Conservation (phyloP, 2,888 invertebrate species). For the Limnephilus rhombicus region DNA sequence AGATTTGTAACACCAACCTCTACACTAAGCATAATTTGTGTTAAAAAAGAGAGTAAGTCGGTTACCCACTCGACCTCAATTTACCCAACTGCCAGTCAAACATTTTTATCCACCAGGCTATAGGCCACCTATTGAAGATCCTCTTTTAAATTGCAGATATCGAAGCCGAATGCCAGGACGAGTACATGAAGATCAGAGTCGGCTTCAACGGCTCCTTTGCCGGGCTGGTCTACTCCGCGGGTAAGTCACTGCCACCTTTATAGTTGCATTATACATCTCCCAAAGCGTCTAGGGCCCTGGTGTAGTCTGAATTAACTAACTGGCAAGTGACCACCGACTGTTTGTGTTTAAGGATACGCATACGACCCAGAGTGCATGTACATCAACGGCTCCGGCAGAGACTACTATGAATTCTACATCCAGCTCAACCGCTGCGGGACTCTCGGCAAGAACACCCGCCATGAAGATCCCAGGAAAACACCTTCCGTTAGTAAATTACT, state of each 20-base stretch:
- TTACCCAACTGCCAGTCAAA: neutral
- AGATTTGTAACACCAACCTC: no score
- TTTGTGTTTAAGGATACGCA: slow-evolving; percentile 84
- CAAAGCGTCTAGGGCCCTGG: neutral
- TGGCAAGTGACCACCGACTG: neutral
- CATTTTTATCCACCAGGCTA: neutral
- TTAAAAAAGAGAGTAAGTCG: no score
- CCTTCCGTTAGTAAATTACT: slow-evolving; percentile 83
- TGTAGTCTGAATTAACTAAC: neutral
- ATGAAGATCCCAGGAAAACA: slow-evolving; percentile 90
- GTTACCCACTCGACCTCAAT: neutral
- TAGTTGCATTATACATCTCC: neutral
- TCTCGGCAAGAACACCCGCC: slow-evolving; percentile 90
- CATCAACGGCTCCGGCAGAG: slow-evolving; percentile 93
- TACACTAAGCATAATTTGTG: no score
- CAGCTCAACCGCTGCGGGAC: slow-evolving; percentile 95
- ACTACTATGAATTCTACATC: slow-evolving; percentile 95
- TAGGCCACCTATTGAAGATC: neutral
- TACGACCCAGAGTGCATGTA: slow-evolving; percentile 97
- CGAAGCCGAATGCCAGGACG: slow-evolving; percentile 96
- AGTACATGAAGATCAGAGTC: slow-evolving; percentile 96
- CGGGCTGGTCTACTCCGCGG: slow-evolving; percentile 93
- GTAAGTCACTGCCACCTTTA: slow-evolving; percentile 73
- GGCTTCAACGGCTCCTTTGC: slow-evolving; percentile 95
- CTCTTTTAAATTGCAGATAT: slow-evolving; percentile 85